Percentiles rank a stretch among this genome's conserved stretches.
Conservation (phyloP, 1,140 invertebrate species). For the Dreissena polymorpha region DNA sequence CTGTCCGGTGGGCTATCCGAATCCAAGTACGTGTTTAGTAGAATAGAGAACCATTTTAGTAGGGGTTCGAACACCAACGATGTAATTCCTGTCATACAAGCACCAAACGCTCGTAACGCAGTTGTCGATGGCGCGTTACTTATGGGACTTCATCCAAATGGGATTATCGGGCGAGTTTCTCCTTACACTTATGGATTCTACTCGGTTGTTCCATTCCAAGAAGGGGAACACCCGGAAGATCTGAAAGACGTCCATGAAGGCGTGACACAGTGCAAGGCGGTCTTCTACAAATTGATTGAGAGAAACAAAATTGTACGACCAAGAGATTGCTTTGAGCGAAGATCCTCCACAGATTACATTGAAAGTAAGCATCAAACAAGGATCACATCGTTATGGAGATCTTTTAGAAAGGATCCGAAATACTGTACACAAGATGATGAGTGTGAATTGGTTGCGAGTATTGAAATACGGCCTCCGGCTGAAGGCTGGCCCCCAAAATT, state of each 20-base stretch:
- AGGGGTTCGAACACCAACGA: not conserved
- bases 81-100: not conserved
- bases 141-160: not conserved
- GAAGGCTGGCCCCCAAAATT: constrained; percentile 13
- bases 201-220: not conserved
- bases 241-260: constrained; percentile 34
- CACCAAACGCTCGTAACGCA: not conserved
- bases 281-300: constrained; percentile 21
- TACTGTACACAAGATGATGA: constrained; percentile 14
- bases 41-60: not conserved
- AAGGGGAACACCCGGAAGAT: not conserved
- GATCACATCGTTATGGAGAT: constrained; percentile 9
- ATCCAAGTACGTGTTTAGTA: constrained; percentile 8
- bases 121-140: constrained; percentile 13
- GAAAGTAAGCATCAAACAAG: constrained; percentile 1
- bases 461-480: not conserved
- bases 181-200: constrained; percentile 26
- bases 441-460: constrained; percentile 7
- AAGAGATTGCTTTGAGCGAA: not conserved
- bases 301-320: not conserved
- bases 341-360: not conserved
- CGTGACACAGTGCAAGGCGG: not conserved
- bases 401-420: constrained; percentile 6
- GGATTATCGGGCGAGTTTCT: not conserved
- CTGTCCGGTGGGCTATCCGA: constrained; percentile 48